These are phyloP conservation scores for Sesia bembeciformis DNA, from an alignment of 2,888 invertebrate species.

Conservation along the genomic window DNA sequence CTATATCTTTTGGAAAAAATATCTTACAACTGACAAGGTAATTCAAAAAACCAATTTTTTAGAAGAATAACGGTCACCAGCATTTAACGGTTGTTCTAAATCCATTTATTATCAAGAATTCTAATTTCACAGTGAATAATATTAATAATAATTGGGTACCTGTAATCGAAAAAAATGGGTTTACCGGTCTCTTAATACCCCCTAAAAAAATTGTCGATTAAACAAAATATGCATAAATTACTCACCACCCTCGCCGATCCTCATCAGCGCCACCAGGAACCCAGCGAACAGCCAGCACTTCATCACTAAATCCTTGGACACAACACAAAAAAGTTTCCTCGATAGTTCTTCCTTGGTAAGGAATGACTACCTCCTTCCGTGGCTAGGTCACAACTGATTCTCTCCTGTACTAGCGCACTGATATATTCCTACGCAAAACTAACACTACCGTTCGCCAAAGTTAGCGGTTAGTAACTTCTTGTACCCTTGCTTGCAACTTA, in stretches of 20 bases:
- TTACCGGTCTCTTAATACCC: too few relatives aligned
- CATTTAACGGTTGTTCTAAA: too few relatives aligned
- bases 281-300: slow-evolving; percentile 47
- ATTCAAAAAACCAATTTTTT: too few relatives aligned
- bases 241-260: slow-evolving; percentile 42
- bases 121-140: too few relatives aligned
- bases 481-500: background rate
- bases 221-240: slow-evolving; percentile 1
- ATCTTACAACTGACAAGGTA: too few relatives aligned
- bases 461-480: background rate
- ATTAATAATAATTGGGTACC: too few relatives aligned
- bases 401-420: slow-evolving; percentile 32
- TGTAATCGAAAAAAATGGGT: too few relatives aligned
- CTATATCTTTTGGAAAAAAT: too few relatives aligned
- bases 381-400: slow-evolving; percentile 41
- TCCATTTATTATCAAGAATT: too few relatives aligned
- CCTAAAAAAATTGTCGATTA: background rate
- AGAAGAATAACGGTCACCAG: too few relatives aligned
- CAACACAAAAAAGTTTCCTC: slow-evolving; percentile 27
- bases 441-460: background rate
- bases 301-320: slow-evolving; percentile 51
- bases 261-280: slow-evolving; percentile 40
- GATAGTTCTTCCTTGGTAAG: slow-evolving; percentile 13
- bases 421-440: slow-evolving; percentile 21
- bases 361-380: slow-evolving; percentile 34